These are phyloP conservation scores for Idaea biselata DNA, from an alignment of 2,888 invertebrate species.

Conservation along the genomic window DNA sequence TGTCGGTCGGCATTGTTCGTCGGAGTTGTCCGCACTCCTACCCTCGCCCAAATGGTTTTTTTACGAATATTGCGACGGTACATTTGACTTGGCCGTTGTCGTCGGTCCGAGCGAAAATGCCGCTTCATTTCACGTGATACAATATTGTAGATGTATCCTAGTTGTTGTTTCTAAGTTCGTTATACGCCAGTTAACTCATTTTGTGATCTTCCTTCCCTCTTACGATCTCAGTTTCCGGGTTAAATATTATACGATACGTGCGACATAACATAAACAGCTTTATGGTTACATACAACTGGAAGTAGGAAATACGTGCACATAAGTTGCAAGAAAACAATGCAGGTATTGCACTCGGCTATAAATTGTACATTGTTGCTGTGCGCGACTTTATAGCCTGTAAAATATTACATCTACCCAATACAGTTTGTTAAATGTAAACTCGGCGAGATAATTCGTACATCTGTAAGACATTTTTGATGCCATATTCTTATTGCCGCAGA, in stretches of 20 bases:
- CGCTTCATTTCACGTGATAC: not conserved
- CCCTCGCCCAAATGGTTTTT: conserved; percentile 36
- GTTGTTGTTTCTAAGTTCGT: not conserved
- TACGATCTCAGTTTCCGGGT: not conserved
- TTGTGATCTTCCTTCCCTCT: not conserved
- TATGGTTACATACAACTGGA: conserved; percentile 21
- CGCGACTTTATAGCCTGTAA: conserved; percentile 56
- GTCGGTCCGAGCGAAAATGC: not conserved
- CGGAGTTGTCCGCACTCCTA: conserved; percentile 29
- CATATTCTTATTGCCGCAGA: not conserved
- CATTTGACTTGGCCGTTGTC: conserved; percentile 23
- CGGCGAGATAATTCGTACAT: conserved; percentile 22
- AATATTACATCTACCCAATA: conserved; percentile 52
- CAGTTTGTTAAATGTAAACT: conserved; percentile 29
- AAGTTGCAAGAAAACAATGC: conserved; percentile 51
- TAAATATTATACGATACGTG: conserved; percentile 16
- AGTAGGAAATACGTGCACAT: conserved; percentile 28
- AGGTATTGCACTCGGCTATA: conserved; percentile 40
- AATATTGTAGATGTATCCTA: not conserved
- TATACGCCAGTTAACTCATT: not conserved
- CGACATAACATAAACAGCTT: conserved; percentile 26
- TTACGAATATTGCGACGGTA: conserved; percentile 41
- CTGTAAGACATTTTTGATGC: conserved; percentile 1
- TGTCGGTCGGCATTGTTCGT: conserved; percentile 43
- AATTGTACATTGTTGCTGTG: conserved; percentile 29